Evolutionary conservation across 2,113 vertebrate genomes (phyloP).

Genomic region (Carassius auratus): DNA sequence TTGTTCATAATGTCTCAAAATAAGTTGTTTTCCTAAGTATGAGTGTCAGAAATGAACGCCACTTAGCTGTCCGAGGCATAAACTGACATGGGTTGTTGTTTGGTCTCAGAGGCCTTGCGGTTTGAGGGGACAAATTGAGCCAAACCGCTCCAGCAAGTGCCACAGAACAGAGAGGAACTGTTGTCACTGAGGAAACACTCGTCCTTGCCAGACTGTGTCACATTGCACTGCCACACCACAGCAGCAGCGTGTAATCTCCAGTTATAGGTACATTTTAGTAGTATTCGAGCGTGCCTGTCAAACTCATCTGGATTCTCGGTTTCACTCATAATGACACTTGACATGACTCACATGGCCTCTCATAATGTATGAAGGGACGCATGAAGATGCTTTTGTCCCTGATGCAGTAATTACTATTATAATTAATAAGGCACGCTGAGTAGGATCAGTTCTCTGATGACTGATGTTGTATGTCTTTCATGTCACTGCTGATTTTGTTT

Average conservation of each 20-base stretch:
- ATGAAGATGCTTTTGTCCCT: neutral
- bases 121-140: constrained; percentile 43
- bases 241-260: neutral
- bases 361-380: neutral
- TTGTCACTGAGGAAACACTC: neutral
- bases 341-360: constrained; percentile 22
- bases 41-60: neutral
- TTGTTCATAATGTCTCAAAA: neutral
- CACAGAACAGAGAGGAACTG: neutral
- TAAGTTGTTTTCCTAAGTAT: neutral
- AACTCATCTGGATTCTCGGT: neutral
- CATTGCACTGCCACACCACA: constrained; percentile 5
- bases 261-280: neutral
- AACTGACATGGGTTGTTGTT: constrained; percentile 31
- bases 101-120: constrained; percentile 41
- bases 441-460: constrained; percentile 43
- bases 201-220: neutral
- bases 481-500: constrained; percentile 11
- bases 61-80: constrained; percentile 18
- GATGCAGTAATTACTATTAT: neutral
- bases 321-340: neutral
- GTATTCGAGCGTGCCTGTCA: neutral
- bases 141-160: constrained; percentile 23
- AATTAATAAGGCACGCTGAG: constrained; percentile 25
- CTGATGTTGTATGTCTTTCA: constrained; percentile 13